A percentile compares a stretch with the other conserved stretches of the same genome.
Evolutionary conservation across 1,140 invertebrate genomes (phyloP).

Genomic region (Stegodyphus dumicola): DNA sequence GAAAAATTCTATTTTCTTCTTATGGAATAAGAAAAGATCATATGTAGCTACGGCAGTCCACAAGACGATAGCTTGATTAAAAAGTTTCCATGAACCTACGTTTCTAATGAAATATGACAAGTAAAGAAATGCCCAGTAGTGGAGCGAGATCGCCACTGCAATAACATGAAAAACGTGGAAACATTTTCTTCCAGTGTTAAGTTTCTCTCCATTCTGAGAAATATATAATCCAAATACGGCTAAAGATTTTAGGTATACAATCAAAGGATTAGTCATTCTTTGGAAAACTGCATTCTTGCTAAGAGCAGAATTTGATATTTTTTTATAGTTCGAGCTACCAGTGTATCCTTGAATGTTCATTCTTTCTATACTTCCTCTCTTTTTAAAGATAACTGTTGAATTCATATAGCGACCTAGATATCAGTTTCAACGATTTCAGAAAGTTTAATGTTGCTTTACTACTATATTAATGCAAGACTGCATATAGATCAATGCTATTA

Average conservation of each 20-base stretch:
- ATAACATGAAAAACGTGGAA: background rate
- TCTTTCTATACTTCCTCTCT: no score
- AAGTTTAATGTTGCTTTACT: no score
- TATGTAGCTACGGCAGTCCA: conserved; percentile 10
- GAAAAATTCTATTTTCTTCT: conserved; percentile 4
- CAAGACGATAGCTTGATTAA: conserved; percentile 18
- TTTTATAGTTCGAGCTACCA: no score
- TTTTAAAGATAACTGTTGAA: no score
- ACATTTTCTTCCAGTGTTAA: background rate
- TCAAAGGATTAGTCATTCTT: background rate
- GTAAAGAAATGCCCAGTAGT: conserved; percentile 32
- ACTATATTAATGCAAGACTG: no score
- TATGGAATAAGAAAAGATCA: conserved; percentile 5
- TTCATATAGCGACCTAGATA: no score
- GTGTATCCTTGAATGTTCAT: no score
- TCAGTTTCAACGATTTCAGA: no score
- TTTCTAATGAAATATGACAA: conserved; percentile 21
- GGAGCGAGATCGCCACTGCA: background rate
- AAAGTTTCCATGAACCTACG: conserved; percentile 24
- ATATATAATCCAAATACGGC: conserved; percentile 17
- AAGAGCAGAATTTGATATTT: no score
- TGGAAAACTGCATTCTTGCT: no score
- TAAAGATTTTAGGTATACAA: conserved; percentile 4
- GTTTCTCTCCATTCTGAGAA: background rate
- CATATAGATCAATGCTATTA: no score